These are phyloP conservation scores for Lycophotia porphyrea DNA, from an alignment of 2,888 invertebrate genomes.

Conservation along the genomic window DNA sequence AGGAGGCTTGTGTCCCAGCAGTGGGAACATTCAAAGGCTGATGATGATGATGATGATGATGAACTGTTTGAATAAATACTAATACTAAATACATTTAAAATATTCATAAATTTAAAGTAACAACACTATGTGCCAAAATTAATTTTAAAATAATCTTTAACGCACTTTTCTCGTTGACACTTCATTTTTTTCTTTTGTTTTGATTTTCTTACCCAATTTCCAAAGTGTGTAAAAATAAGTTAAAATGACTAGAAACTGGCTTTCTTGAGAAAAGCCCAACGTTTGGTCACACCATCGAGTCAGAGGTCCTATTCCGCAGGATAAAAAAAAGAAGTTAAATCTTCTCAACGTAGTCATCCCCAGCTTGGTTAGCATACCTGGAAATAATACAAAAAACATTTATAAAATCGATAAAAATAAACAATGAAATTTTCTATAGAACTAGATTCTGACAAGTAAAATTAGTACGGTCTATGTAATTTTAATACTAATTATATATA, in stretches of 20 bases:
- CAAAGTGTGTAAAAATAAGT: not conserved
- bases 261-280: not conserved
- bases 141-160: not conserved
- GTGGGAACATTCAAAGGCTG: too few relatives aligned
- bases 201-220: not conserved
- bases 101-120: not conserved
- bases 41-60: too few relatives aligned
- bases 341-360: not conserved
- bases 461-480: not conserved
- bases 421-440: not conserved
- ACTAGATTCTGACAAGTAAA: not conserved
- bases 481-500: not conserved
- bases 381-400: not conserved
- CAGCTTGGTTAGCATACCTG: not conserved
- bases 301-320: too few relatives aligned
- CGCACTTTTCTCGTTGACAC: not conserved
- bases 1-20: too few relatives aligned
- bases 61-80: conserved; percentile 10
- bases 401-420: not conserved
- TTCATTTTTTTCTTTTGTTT: not conserved
- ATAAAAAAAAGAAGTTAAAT: not conserved
- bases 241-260: conserved; percentile 17
- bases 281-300: too few relatives aligned
- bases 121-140: not conserved
- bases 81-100: not conserved